Evolutionary conservation across 2,113 vertebrate genomes (phyloP).

Genomic region (Limanda limanda): DNA sequence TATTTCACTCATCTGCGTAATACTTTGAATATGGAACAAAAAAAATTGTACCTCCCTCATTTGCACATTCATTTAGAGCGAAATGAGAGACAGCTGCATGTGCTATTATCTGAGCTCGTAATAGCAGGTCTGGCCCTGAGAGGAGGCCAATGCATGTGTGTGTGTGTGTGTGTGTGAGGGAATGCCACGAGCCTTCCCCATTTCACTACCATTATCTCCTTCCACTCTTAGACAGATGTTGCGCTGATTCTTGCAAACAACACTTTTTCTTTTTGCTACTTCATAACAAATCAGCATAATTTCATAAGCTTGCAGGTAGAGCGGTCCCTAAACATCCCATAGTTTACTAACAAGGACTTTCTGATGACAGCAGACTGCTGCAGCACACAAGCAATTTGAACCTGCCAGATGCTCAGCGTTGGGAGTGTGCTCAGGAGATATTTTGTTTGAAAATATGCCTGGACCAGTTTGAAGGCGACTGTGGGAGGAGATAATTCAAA

Average conservation of each 20-base stretch:
- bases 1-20: constrained; percentile 8
- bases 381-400: constrained; percentile 55
- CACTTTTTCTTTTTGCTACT: neutral
- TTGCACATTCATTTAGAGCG: constrained; percentile 41
- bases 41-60: constrained; percentile 13
- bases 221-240: neutral
- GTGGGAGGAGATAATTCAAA: constrained; percentile 12
- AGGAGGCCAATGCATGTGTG: neutral
- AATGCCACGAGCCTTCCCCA: neutral
- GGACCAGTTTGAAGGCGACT: constrained; percentile 29
- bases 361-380: constrained; percentile 46
- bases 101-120: constrained; percentile 16
- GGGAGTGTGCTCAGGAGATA: constrained; percentile 49
- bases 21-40: constrained; percentile 8
- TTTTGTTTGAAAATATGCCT: constrained; percentile 48
- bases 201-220: neutral
- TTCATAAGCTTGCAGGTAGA: constrained; percentile 37
- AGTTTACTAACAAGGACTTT: constrained; percentile 52
- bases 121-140: neutral
- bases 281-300: constrained; percentile 22
- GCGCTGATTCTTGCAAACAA: neutral
- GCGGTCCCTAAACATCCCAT: constrained; percentile 28
- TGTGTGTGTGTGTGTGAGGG: neutral
- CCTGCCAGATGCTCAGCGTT: constrained; percentile 63
- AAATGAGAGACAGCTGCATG: constrained; percentile 42